Evolutionary conservation across 2,888 invertebrate genomes (phyloP), one percentile per base, ranked within the genome.

Genomic region (Spatulosminthurus flaviceps): DNA sequence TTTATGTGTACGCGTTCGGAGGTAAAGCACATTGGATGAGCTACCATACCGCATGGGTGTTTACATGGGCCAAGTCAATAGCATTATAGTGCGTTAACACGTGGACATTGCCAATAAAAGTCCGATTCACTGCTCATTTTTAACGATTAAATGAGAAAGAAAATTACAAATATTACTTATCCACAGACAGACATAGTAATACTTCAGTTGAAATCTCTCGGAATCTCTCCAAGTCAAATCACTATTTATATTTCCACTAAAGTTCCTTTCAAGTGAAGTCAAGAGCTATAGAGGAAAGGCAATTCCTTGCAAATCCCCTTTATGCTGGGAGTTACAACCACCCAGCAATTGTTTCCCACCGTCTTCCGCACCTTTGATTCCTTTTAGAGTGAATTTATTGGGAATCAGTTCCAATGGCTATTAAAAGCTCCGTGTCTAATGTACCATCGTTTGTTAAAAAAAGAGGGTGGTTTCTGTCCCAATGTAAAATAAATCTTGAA

Each of bases 81-180:
- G 64, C 64, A 64, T 64, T 28, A 69, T 34, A 29, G 4, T 28
- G 22, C 69, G 34, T 69, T 69, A 69, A 69, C 69, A 69, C 69
- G 69, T 69, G 69, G 69, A 69, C 69, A 28, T 22, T 7, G 16
- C 69, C 69, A 69, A 69, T 69, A 69, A 69, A 69, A 69, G 28
- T 69, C 69, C 29, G 34, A 69, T 69, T 69, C 69, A 64, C 24
- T 64, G 64, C 64, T 22, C 64, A 64, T 64, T 64, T 64, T 64
- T 64, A 64, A 64, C 26, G 64, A 24, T 26, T 64, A 64, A 64
- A 64, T 64, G 64, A 26, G 64, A 64, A 64, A 64, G 64, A 21
- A 64, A 64, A 64, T 64, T 64, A 64, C 64, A 24, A 24, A 64
- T 26, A 64, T 64, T 64, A 64, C 13, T 64, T 34, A 34, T 64